Percentiles rank a stretch among this genome's conserved stretches.
phyloP scores from a whole-genome alignment of 2,113 vertebrate species.

The Meles meles region DNA sequence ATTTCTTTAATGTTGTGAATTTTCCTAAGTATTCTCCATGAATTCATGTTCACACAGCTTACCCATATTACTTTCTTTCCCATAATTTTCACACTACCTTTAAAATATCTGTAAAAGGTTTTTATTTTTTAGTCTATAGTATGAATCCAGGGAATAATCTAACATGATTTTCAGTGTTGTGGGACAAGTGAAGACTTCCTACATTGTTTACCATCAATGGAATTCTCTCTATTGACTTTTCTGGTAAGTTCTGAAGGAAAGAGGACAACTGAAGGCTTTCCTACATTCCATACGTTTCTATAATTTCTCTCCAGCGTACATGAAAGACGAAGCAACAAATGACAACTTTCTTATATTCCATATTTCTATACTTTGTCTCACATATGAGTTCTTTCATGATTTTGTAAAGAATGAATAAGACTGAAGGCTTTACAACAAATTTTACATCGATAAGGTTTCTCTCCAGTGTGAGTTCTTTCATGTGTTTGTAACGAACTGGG shows the following conservation, averaged over 20 bases:
- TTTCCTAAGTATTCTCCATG: neutral
- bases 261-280: neutral
- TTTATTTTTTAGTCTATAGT: neutral
- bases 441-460: slow-evolving; percentile 25
- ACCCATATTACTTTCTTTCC: neutral
- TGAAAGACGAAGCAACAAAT: neutral
- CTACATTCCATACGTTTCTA: neutral
- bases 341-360: slow-evolving; percentile 40
- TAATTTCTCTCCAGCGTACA: neutral
- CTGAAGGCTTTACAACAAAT: slow-evolving; percentile 21
- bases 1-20: neutral
- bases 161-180: neutral
- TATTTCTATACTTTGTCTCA: slow-evolving; percentile 36
- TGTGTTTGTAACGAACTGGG: slow-evolving; percentile 12
- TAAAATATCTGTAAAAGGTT: neutral
- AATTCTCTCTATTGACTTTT: neutral
- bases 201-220: neutral
- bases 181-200: neutral
- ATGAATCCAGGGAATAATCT: neutral
- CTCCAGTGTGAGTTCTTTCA: slow-evolving; percentile 38
- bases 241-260: neutral
- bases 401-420: neutral
- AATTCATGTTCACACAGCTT: neutral
- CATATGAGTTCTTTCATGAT: slow-evolving; percentile 9
- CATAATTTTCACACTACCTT: neutral